A percentile compares a stretch with the other conserved stretches of the same genome.
Conservation (phyloP, 2,113 vertebrate genomes). For the Tragelaphus strepsiceros region DNA sequence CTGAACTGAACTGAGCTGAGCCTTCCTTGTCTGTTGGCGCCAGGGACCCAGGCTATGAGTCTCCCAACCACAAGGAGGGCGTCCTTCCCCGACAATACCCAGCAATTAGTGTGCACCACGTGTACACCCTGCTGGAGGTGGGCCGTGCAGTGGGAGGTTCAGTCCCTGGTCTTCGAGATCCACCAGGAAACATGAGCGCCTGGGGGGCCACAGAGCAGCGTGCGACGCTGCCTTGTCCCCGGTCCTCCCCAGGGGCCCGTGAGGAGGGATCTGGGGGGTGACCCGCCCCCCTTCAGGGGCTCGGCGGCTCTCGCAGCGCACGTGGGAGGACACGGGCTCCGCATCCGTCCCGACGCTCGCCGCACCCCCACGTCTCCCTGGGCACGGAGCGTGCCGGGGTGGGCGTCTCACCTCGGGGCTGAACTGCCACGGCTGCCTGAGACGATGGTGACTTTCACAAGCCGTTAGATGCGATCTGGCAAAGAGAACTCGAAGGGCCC, state of each 20-base stretch:
- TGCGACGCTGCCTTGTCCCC: accelerated
- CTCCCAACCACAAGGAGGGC: not conserved
- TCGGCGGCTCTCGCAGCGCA: accelerated
- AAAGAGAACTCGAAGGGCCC: not conserved
- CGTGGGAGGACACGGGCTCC: not conserved
- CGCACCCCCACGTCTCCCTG: not conserved
- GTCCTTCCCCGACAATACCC: accelerated
- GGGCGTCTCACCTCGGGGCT: not conserved
- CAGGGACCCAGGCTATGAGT: accelerated
- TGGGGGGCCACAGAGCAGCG: accelerated
- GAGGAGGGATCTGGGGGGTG: not conserved
- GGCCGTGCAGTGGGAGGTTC: accelerated
- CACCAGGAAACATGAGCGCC: accelerated
- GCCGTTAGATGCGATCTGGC: not conserved
- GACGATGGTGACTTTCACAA: not conserved
- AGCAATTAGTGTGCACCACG: not conserved
- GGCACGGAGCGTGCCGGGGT: accelerated
- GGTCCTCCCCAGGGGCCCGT: not conserved
- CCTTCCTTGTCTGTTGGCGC: no score
- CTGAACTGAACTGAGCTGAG: not conserved
- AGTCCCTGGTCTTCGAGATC: not conserved
- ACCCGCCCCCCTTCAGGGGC: no score
- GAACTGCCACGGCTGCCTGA: not conserved
- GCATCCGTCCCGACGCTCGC: accelerated
- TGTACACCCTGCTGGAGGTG: not conserved